Base-by-base conservation (phyloP, 2,797 vertebrate species). In the Pagetopsis macropterus region DNA sequence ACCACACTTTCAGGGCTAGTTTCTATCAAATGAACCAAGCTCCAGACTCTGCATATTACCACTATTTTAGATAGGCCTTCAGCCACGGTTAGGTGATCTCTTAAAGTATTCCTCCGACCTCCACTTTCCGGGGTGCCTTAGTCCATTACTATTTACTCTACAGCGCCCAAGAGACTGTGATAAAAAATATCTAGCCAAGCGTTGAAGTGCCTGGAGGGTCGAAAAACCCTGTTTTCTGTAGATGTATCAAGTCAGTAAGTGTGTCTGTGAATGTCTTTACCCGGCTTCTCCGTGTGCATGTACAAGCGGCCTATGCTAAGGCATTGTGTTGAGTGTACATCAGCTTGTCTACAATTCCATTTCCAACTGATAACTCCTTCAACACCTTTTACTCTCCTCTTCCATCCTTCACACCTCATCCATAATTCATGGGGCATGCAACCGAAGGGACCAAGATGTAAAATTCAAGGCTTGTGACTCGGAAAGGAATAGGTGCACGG, bases 341-440 rank as follows among this genome's bases (percentile, higher is more conserved):
- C 77, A 68, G 23, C 57, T 80, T 31, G 14, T 60, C 62, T 33
- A 27, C 1, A 8, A 49, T 62, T 76, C 65, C 70, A 77, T 73
- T 70, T 63, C 64, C 27, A 58, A 60, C 60, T 67, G 80, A 84
- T 72, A 73, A 79, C 71, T 70, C 65, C 76, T 64, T 84, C 17
- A 21, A 68, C 71, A 57, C 69, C 70, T 68, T 73, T 62, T 76
- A 16, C 62, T 51, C 62, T 48, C 44, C 41, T 23, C 63, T 69
- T 62, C 70, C 62, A 62, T 59, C 37, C 37, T 56, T 44, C 66
- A 50, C 56, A 48, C 19, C 75, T 87, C 82, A 90, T 91, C 73
- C 68, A 91, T 91, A 83, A 90, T 54, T 76, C 86, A 91, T 81
- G 69, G 5, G 33, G n/a, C 5, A 0, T 41, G 58, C 65, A 63